A percentile compares a stretch with the other conserved stretches of the same genome.
Evolutionary conservation across 2,888 invertebrate genomes (phyloP).

Genomic region (Sipha maydis): DNA sequence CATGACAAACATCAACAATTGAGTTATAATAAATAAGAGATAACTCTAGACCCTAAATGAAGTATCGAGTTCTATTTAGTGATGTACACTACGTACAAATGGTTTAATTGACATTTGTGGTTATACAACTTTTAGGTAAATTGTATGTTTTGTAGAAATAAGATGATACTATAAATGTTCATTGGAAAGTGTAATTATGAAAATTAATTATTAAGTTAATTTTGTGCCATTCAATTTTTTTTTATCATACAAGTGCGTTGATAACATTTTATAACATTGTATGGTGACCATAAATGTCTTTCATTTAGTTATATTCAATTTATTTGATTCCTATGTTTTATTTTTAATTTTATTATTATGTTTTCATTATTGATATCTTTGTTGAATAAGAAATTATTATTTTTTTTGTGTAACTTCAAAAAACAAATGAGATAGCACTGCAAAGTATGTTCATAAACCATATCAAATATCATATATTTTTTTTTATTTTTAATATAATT

Average conservation of each 20-base stretch:
- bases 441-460: conserved; percentile 12
- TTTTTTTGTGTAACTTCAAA: neutral
- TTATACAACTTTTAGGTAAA: neutral
- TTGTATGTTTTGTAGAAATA: neutral
- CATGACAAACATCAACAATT: neutral
- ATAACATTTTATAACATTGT: neutral
- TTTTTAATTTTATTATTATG: conserved; percentile 8
- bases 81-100: neutral
- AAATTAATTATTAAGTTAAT: neutral
- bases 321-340: conserved; percentile 32
- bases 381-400: neutral
- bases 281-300: neutral
- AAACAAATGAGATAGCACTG: neutral
- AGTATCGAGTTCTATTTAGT: conserved; percentile 34
- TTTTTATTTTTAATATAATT: neutral
- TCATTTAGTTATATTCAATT: conserved; percentile 2
- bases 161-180: neutral
- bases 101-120: neutral
- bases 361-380: neutral
- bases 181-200: neutral
- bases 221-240: neutral
- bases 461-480: conserved; percentile 28
- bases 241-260: neutral
- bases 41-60: conserved; percentile 22
- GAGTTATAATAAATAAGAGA: neutral